These are phyloP conservation scores for Drosophila virilis DNA, from an alignment of 1,140 invertebrate species.

Conservation along the genomic window DNA sequence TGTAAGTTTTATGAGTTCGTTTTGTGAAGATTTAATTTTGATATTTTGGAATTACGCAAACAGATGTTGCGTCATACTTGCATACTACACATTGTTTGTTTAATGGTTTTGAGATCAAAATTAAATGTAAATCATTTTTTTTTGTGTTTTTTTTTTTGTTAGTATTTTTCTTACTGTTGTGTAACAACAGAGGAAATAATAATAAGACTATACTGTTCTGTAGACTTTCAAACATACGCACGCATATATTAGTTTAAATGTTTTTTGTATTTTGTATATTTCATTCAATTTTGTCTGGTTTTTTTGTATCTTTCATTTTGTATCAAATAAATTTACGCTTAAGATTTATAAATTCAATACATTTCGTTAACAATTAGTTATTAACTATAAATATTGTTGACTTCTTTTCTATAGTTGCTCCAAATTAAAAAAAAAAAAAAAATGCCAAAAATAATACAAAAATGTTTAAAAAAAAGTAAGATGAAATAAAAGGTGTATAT, in stretches of 20 bases:
- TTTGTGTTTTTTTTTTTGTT: constrained; percentile 12
- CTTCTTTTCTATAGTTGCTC: constrained; percentile 57
- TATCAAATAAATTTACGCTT: constrained; percentile 47
- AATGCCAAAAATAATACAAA: constrained; percentile 63
- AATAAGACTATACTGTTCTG: constrained; percentile 68
- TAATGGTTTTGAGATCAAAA: constrained; percentile 77
- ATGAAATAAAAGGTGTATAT: constrained; percentile 62
- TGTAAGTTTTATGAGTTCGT: constrained; percentile 44
- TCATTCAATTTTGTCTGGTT: constrained; percentile 56
- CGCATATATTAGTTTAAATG: constrained; percentile 31
- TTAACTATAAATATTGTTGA: constrained; percentile 73
- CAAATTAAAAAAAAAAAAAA: constrained; percentile 53
- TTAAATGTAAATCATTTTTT: constrained; percentile 69
- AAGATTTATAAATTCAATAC: constrained; percentile 78
- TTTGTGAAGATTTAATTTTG: constrained; percentile 74
- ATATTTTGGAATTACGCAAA: constrained; percentile 77
- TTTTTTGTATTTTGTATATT: constrained; percentile 46
- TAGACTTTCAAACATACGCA: constrained; percentile 58
- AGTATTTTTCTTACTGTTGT: constrained; percentile 18
- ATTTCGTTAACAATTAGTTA: constrained; percentile 64
- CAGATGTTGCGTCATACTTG: constrained; percentile 58
- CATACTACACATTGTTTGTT: constrained; percentile 50
- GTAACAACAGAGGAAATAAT: constrained; percentile 50
- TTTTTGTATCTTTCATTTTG: constrained; percentile 33
- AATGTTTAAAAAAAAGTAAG: constrained; percentile 45